A percentile compares a stretch with the other conserved stretches of the same genome.
Conservation (phyloP, 2,888 invertebrate species). For the Conistra vaccinii region DNA sequence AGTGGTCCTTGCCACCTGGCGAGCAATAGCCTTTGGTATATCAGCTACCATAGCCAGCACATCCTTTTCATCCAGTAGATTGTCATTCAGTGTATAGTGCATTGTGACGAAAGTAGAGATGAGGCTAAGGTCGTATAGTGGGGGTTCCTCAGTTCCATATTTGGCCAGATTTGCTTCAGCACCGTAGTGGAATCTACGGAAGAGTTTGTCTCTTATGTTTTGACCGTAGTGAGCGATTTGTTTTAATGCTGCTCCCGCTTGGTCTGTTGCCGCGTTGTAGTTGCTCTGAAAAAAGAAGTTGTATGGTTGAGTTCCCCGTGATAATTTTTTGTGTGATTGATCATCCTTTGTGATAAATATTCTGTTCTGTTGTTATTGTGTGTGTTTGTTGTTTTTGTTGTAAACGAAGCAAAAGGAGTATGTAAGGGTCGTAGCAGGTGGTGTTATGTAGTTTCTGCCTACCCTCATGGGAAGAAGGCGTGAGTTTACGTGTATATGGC, state of each 20-base stretch:
- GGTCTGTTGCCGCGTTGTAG: slow-evolving; percentile 22
- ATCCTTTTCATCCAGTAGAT: slow-evolving; percentile 76
- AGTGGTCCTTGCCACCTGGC: slow-evolving; percentile 75
- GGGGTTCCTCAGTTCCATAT: slow-evolving; percentile 75
- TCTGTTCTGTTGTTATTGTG: too few relatives aligned
- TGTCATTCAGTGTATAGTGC: slow-evolving; percentile 79
- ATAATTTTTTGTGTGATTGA: background rate
- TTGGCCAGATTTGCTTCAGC: slow-evolving; percentile 65
- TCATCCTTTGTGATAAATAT: too few relatives aligned
- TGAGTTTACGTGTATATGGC: too few relatives aligned
- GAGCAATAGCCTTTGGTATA: slow-evolving; percentile 75
- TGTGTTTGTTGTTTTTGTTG: too few relatives aligned
- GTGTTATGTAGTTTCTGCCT: too few relatives aligned
- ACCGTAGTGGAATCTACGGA: slow-evolving; percentile 79
- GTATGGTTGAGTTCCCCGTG: too few relatives aligned
- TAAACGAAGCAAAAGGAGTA: too few relatives aligned
- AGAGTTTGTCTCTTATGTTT: slow-evolving; percentile 77
- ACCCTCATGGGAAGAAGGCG: too few relatives aligned
- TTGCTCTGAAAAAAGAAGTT: slow-evolving; percentile 32
- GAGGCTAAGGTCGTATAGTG: slow-evolving; percentile 74
- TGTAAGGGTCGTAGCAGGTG: too few relatives aligned
- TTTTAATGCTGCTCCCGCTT: slow-evolving; percentile 77
- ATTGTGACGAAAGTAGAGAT: slow-evolving; percentile 76
- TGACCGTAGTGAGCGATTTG: slow-evolving; percentile 84
- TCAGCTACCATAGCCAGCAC: slow-evolving; percentile 77